Evolutionary conservation across 2,888 invertebrate species (phyloP).

Genomic region (Sesia apiformis): DNA sequence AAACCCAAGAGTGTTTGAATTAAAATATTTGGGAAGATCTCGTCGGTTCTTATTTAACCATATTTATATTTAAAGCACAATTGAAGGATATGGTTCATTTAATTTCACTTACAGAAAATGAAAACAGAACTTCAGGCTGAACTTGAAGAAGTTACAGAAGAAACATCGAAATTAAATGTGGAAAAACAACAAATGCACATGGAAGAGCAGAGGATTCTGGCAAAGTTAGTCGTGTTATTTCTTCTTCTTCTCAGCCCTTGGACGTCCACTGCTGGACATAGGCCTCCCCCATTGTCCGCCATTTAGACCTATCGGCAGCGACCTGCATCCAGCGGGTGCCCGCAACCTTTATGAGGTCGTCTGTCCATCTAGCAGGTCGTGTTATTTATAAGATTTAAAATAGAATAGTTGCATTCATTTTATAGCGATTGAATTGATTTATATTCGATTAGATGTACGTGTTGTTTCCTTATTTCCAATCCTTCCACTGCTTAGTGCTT

Average conservation of each 20-base stretch:
- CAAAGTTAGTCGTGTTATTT: constrained; percentile 36
- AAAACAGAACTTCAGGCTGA: constrained; percentile 59
- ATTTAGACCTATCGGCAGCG: too few relatives aligned
- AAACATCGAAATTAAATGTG: constrained; percentile 47
- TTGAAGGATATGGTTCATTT: neutral
- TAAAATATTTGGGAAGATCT: neutral
- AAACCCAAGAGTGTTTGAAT: neutral
- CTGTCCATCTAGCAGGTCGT: constrained; percentile 6
- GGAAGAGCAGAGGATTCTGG: constrained; percentile 55
- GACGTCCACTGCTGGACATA: too few relatives aligned
- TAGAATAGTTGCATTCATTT: neutral
- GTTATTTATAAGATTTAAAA: neutral
- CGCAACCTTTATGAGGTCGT: too few relatives aligned
- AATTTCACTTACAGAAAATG: constrained; percentile 37
- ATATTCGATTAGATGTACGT: too few relatives aligned
- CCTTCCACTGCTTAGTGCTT: too few relatives aligned
- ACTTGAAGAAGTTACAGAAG: constrained; percentile 54
- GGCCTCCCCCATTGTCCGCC: too few relatives aligned
- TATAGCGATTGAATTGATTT: too few relatives aligned
- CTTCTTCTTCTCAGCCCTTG: too few relatives aligned
- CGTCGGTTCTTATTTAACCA: neutral
- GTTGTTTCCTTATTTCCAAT: too few relatives aligned
- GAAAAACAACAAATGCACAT: constrained; percentile 59
- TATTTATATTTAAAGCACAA: neutral
- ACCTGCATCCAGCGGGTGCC: too few relatives aligned